These are phyloP conservation scores for Dipodomys stephensi DNA, from an alignment of 2,113 vertebrate species.

Conservation along the genomic window DNA sequence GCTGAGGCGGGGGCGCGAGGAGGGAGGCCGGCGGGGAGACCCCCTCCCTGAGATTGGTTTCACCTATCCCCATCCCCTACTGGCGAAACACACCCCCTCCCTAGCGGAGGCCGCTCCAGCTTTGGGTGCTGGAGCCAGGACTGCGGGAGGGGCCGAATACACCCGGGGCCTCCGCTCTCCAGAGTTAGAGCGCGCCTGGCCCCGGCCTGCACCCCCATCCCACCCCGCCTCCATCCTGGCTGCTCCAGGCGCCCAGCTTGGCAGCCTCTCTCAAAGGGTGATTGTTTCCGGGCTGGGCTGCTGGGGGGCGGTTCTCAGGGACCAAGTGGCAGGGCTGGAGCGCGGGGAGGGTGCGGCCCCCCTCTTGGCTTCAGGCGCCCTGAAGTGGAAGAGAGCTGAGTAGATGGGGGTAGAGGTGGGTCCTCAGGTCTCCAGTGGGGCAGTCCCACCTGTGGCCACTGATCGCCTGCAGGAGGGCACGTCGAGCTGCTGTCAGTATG, in stretches of 20 bases:
- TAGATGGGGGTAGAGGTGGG: too few relatives aligned
- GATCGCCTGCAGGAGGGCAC: background rate
- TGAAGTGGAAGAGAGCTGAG: background rate
- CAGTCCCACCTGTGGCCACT: background rate
- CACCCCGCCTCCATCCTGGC: conserved; percentile 67
- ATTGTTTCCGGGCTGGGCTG: conserved; percentile 76
- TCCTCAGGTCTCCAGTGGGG: background rate
- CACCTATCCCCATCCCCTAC: conserved; percentile 53
- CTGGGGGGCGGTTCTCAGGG: background rate
- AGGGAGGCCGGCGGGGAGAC: conserved; percentile 41
- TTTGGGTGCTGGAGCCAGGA: background rate
- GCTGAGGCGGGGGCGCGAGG: conserved; percentile 88
- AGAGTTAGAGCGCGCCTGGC: conserved; percentile 43
- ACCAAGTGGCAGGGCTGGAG: background rate
- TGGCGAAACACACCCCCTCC: background rate
- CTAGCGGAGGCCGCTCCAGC: background rate
- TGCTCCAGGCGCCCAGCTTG: conserved; percentile 67
- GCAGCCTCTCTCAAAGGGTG: conserved; percentile 78
- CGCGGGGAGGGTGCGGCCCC: background rate
- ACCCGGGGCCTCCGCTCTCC: background rate
- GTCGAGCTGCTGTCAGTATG: background rate
- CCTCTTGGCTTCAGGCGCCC: background rate
- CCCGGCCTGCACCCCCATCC: conserved; percentile 34
- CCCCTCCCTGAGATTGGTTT: conserved; percentile 68
- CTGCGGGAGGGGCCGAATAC: background rate